phyloP scores from a whole-genome alignment of 2,888 invertebrate species.

The Drosophila kambysellisi region DNA sequence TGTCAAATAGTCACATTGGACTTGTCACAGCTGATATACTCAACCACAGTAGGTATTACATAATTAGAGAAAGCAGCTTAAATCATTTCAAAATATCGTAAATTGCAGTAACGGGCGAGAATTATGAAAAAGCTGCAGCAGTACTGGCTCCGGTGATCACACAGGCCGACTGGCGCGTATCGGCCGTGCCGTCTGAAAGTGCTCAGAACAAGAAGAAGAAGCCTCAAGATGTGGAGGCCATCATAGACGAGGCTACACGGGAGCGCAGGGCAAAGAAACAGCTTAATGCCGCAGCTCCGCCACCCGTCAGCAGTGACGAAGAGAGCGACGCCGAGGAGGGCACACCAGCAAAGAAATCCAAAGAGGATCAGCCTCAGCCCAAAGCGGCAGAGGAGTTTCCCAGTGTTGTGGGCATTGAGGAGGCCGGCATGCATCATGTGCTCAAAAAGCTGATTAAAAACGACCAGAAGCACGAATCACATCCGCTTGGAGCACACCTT shows the following conservation, averaged over 20 bases:
- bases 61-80: background rate
- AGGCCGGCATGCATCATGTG: conserved; percentile 91
- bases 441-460: conserved; percentile 90
- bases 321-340: conserved; percentile 36
- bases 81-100: background rate
- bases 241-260: conserved; percentile 73
- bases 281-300: conserved; percentile 5
- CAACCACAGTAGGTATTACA: conserved; percentile 86
- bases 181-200: conserved; percentile 50
- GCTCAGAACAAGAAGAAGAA: conserved; percentile 48
- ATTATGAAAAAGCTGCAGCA: conserved; percentile 85
- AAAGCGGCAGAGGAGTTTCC: conserved; percentile 6
- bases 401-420: conserved; percentile 87
- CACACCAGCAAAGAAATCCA: conserved; percentile 21
- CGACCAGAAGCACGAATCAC: conserved; percentile 86
- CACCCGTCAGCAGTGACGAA: conserved; percentile 29
- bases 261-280: conserved; percentile 66
- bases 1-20: conserved; percentile 89
- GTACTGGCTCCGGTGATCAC: conserved; percentile 85
- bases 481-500: conserved; percentile 88
- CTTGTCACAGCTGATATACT: conserved; percentile 90
- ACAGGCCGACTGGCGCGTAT: conserved; percentile 87
- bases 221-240: conserved; percentile 69
- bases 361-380: conserved; percentile 1
- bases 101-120: conserved; percentile 80